These are phyloP conservation scores for Bergia puertoricense DNA, from an alignment of 92 coral and sea anemone species.

Conservation along the genomic window DNA sequence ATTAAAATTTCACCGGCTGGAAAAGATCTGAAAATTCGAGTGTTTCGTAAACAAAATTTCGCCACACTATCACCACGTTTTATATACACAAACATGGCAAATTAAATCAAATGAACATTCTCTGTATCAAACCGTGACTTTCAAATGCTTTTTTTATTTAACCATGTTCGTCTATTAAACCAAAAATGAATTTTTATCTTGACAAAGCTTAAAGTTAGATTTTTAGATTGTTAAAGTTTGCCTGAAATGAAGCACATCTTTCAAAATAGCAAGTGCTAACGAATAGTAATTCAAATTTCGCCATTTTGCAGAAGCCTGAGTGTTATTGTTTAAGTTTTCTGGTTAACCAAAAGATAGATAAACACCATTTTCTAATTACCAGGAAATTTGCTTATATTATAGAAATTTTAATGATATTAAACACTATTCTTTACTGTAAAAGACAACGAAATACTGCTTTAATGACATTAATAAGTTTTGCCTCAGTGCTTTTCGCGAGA, in stretches of 20 bases:
- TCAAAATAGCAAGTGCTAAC: background rate
- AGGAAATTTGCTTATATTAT: slow-evolving; percentile 22
- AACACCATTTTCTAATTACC: slow-evolving; percentile 8
- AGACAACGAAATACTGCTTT: background rate
- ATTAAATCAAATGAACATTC: slow-evolving; percentile 1
- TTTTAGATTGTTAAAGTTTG: background rate
- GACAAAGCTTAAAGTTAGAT: background rate
- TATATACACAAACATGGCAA: slow-evolving; percentile 3
- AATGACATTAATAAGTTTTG: no score
- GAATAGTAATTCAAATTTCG: background rate
- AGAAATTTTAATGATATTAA: background rate
- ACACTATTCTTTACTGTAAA: background rate
- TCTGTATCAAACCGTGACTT: background rate
- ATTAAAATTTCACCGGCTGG: background rate
- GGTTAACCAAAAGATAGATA: slow-evolving; percentile 4
- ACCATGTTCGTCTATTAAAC: background rate
- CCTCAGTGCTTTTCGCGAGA: no score
- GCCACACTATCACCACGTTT: background rate
- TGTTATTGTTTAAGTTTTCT: background rate
- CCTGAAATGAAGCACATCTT: background rate
- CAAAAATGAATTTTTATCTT: background rate
- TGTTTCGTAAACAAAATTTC: slow-evolving; percentile 18
- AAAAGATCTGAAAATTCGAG: slow-evolving; percentile 5
- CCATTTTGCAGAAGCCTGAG: slow-evolving; percentile 12
- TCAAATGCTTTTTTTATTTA: background rate